A percentile compares a stretch with the other conserved stretches of the same genome.
Evolutionary conservation across 2,113 vertebrate species (phyloP).

Genomic region (Sinocyclocheilus anshuiensis): DNA sequence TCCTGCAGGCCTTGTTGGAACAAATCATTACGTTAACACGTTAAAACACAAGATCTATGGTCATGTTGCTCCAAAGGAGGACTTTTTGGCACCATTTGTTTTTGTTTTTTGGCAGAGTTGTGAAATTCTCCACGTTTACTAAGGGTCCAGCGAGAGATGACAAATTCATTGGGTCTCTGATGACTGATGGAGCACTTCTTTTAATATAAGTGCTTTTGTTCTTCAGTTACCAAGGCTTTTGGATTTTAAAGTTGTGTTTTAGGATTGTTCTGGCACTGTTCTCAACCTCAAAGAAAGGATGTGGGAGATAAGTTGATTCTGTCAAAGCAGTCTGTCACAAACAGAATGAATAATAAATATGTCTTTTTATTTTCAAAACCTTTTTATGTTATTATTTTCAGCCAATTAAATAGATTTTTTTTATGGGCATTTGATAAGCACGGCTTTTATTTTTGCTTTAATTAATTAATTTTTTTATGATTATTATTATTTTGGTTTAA

Average conservation of each 20-base stretch:
- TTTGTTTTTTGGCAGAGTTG: not conserved
- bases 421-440: not conserved
- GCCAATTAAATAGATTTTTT: not conserved
- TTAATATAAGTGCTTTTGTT: conserved; percentile 17
- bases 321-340: conserved; percentile 35
- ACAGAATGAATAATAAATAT: not conserved
- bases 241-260: not conserved
- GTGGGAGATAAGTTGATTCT: conserved; percentile 33
- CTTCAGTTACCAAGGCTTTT: not conserved
- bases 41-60: conserved; percentile 2
- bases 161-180: conserved; percentile 9
- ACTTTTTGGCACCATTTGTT: not conserved
- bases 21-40: not conserved
- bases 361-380: conserved; percentile 16
- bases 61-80: conserved; percentile 8
- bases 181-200: conserved; percentile 15
- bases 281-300: conserved; percentile 26
- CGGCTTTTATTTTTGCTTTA: not conserved
- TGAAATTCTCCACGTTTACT: conserved; percentile 1
- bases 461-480: not conserved
- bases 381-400: conserved; percentile 15
- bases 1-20: not conserved
- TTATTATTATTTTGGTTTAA: not conserved
- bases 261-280: conserved; percentile 37
- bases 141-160: not conserved